Evolutionary conservation across 2,797 vertebrate species (phyloP), one percentile per base, ranked within the genome.

Genomic region (Poeciliopsis turneri): DNA sequence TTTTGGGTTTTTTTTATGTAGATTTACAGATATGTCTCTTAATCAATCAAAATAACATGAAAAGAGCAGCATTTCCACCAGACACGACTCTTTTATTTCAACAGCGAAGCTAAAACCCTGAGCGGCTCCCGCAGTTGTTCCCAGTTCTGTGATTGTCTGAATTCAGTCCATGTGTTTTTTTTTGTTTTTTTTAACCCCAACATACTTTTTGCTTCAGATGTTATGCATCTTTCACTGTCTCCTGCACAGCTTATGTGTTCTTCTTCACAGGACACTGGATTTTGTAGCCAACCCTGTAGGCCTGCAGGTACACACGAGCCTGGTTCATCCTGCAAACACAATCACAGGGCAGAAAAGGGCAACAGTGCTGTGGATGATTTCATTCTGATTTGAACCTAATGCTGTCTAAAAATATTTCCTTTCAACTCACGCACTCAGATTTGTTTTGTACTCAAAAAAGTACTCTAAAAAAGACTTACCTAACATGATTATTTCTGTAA

Each of bases 281-380:
- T 87, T 93, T 96, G 91, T 97, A 97, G 77, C 96, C 96, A 13
- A 97, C 96, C 79, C 94, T 93, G 89, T 97, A 97, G 20, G 96
- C 96, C 87, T 96, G 96, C 30, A 96, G 90, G 87, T 96, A 96
- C 5, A 97, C 95, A 2, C 96, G 94, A 0, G 95, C 96, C 90
- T 97, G 96, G 74, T 97, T 97, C 70, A 96, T 95, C 90, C 96
- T 97, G 86, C 4, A 90, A 88, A 59, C 71, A 90, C 36, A 82
- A 84, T 7, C 78, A 84, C 39, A 84, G 46, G 72, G 3, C 4
- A 75, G 8, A 75, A 55, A 75, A 75, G 7, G 18, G 11, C 16
- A 43, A 36, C 15, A 47, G 41, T 4, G 30, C 13, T 18, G 3
- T 49, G 64, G 8, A 5, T 46, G 72, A 16, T 61, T 25, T 46